These are phyloP conservation scores for Pachypanchax playfairii DNA, from an alignment of 2,113 vertebrate species.

Conservation along the genomic window DNA sequence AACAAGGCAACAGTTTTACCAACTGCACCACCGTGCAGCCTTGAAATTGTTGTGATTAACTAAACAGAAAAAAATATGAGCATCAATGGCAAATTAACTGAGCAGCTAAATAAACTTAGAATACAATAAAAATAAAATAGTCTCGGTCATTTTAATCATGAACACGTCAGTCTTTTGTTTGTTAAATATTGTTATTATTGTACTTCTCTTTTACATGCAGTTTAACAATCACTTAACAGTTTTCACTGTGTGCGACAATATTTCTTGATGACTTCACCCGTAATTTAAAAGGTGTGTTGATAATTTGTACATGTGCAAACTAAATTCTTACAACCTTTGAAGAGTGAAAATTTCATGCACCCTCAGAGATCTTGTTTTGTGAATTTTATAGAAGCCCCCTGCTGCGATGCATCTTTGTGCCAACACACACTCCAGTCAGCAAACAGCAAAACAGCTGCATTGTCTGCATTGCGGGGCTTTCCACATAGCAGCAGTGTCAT, in stretches of 20 bases:
- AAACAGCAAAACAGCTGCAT: conserved; percentile 35
- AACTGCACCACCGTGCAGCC: too few species aligned
- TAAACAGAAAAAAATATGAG: too few species aligned
- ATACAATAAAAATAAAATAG: too few species aligned
- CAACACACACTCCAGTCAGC: conserved; percentile 24
- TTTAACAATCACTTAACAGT: neutral
- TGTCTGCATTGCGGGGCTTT: conserved; percentile 24
- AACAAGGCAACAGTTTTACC: too few species aligned
- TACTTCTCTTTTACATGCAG: neutral
- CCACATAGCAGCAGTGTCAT: neutral
- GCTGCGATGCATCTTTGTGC: conserved; percentile 37
- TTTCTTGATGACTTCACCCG: neutral
- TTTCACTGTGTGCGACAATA: neutral
- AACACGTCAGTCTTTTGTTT: neutral
- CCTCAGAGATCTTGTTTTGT: neutral
- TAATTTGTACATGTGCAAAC: neutral
- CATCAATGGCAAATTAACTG: too few species aligned
- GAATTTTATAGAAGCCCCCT: neutral
- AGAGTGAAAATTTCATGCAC: neutral
- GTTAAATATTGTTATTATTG: neutral
- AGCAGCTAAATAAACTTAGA: too few species aligned
- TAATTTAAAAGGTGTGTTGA: neutral
- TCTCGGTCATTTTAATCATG: neutral
- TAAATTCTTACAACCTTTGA: neutral
- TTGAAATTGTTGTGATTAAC: too few species aligned